A percentile compares a stretch with the other conserved stretches of the same genome.
These are phyloP conservation scores for Podiceps cristatus DNA, from an alignment of 2,113 vertebrate genomes.

Conservation along the genomic window DNA sequence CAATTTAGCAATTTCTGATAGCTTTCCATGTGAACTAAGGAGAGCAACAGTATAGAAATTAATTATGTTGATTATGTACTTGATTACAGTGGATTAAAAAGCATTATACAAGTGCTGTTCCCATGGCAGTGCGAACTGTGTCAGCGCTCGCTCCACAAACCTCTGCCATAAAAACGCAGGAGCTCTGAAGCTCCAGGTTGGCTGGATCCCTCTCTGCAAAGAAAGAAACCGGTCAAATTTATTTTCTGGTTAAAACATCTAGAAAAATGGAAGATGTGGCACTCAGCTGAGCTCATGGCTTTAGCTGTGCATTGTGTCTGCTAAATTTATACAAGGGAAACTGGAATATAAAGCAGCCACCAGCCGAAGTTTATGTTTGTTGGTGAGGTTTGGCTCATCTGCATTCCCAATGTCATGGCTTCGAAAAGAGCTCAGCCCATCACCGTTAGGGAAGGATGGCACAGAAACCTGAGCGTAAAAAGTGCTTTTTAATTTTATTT, in stretches of 20 bases:
- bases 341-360: background rate
- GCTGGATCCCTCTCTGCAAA: background rate
- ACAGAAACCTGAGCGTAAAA: background rate
- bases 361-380: background rate
- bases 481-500: too few relatives aligned
- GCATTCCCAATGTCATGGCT: background rate
- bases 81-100: conserved; percentile 27
- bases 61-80: conserved; percentile 16
- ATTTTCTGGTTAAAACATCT: background rate
- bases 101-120: background rate
- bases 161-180: background rate
- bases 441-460: background rate
- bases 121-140: background rate
- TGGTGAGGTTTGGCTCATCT: background rate
- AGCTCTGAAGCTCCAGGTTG: background rate
- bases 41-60: conserved; percentile 29
- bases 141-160: background rate
- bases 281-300: background rate
- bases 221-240: accelerated
- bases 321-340: background rate
- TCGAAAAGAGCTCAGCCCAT: background rate
- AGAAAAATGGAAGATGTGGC: background rate
- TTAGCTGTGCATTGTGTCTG: background rate
- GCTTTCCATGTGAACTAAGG: background rate
- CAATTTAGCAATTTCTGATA: background rate